These are phyloP conservation scores for Steatornis caripensis DNA, from an alignment of 2,113 vertebrate genomes.

Conservation along the genomic window DNA sequence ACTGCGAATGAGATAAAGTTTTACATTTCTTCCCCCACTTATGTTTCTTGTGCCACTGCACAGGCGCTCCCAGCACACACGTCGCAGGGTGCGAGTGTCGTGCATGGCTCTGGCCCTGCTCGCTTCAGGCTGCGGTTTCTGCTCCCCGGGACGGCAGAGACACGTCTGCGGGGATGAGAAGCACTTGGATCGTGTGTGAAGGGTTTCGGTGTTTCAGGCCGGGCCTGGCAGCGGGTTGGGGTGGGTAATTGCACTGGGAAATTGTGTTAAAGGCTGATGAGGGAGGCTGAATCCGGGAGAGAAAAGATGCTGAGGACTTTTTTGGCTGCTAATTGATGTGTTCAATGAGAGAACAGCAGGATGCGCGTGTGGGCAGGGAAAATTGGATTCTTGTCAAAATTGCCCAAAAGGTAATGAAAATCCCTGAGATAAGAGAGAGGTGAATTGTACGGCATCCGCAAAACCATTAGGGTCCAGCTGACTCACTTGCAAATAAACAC, in stretches of 20 bases:
- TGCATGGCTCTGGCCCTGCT: background rate
- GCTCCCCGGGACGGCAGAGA: background rate
- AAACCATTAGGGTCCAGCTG: background rate
- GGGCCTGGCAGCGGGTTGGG: background rate
- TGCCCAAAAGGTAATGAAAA: conserved; percentile 37
- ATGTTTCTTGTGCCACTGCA: rapidly evolving
- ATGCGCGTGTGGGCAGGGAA: background rate
- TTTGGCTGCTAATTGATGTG: background rate
- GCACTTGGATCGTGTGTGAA: background rate
- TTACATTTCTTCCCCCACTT: background rate
- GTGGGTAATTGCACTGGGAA: background rate
- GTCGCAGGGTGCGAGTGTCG: background rate
- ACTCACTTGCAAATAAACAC: conserved; percentile 5
- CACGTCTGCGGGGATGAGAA: background rate
- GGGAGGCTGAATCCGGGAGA: background rate
- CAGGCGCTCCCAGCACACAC: background rate
- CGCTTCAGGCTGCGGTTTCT: rapidly evolving
- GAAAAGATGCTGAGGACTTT: background rate
- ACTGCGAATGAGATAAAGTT: background rate
- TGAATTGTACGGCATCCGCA: background rate
- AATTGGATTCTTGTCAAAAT: conserved; percentile 35
- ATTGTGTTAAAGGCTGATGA: background rate
- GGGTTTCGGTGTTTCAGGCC: background rate
- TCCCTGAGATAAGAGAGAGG: background rate
- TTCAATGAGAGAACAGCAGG: conserved; percentile 28